Evolutionary conservation across 2,888 invertebrate genomes (phyloP).

Genomic region (Myopa testacea): DNA sequence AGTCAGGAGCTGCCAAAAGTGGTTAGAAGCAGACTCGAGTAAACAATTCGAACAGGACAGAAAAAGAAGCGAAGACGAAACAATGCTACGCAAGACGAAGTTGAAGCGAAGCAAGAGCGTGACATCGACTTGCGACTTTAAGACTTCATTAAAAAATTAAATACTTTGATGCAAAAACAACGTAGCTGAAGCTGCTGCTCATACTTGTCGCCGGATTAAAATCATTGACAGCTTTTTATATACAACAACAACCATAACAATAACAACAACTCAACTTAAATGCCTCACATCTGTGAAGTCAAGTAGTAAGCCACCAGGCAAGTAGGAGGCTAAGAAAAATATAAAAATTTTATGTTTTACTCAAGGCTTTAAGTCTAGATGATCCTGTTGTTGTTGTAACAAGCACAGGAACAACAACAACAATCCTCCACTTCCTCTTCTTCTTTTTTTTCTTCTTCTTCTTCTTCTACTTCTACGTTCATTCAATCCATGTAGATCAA

Average conservation of each 20-base stretch:
- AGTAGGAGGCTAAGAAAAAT: too few relatives aligned
- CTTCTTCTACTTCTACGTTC: too few relatives aligned
- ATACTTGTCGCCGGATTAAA: not conserved
- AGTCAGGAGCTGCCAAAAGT: conserved; percentile 2
- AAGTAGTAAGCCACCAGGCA: too few relatives aligned
- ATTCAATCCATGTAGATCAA: not conserved
- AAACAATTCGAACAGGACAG: not conserved
- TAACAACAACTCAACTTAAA: not conserved
- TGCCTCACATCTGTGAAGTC: not conserved
- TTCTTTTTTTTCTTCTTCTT: not conserved
- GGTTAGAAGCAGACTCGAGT: not conserved
- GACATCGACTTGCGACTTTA: conserved; percentile 18
- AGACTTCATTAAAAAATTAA: not conserved
- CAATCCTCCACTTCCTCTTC: not conserved
- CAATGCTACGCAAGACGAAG: not conserved
- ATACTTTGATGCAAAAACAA: not conserved
- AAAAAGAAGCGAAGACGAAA: not conserved
- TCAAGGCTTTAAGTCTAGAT: not conserved
- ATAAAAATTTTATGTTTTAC: not conserved
- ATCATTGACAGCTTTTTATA: conserved; percentile 19
- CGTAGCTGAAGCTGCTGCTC: not conserved
- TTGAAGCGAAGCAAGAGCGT: not conserved
- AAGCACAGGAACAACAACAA: not conserved
- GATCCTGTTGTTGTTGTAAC: not conserved
- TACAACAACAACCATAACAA: not conserved